These are phyloP conservation scores for Rhinatrema bivittatum DNA, from an alignment of 2,797 vertebrate genomes.

Conservation along the genomic window DNA sequence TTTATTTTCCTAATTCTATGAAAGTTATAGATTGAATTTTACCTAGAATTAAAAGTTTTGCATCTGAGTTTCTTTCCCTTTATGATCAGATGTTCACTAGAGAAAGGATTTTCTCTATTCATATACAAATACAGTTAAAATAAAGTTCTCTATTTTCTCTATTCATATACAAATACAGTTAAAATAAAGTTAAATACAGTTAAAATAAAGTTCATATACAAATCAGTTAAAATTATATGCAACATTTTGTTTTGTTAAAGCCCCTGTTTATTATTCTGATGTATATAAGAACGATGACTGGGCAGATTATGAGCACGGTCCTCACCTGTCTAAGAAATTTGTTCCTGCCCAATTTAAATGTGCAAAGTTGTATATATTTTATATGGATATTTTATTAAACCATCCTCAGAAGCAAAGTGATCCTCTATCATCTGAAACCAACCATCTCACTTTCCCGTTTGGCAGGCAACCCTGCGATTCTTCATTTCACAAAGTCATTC, in stretches of 20 bases:
- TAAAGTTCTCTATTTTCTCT: no score
- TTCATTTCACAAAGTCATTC: slow-evolving; percentile 11
- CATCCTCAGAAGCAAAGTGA: slow-evolving; percentile 32
- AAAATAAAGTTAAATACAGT: no score
- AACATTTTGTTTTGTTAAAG: slow-evolving; percentile 18
- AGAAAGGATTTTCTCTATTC: no score
- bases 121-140: no score
- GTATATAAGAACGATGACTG: slow-evolving; percentile 23
- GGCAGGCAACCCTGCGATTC: slow-evolving; percentile 28
- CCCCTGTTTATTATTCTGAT: slow-evolving; percentile 36
- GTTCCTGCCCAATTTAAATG: slow-evolving; percentile 5
- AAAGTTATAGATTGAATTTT: no score
- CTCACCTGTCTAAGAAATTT: slow-evolving; percentile 27
- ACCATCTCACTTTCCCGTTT: slow-evolving; percentile 33
- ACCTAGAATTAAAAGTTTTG: no score
- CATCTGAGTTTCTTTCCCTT: no score
- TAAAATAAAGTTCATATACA: no score
- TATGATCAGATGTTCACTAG: no score
- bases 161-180: no score
- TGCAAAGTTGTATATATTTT: slow-evolving; percentile 31
- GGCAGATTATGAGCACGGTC: slow-evolving; percentile 22
- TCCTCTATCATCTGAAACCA: slow-evolving; percentile 51
- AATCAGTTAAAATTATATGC: slow-evolving; percentile 17
- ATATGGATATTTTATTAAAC: slow-evolving; percentile 32
- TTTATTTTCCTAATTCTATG: no score